Evolutionary conservation across 1,140 invertebrate species (phyloP).

Genomic region (Drosophila tsacasi): DNA sequence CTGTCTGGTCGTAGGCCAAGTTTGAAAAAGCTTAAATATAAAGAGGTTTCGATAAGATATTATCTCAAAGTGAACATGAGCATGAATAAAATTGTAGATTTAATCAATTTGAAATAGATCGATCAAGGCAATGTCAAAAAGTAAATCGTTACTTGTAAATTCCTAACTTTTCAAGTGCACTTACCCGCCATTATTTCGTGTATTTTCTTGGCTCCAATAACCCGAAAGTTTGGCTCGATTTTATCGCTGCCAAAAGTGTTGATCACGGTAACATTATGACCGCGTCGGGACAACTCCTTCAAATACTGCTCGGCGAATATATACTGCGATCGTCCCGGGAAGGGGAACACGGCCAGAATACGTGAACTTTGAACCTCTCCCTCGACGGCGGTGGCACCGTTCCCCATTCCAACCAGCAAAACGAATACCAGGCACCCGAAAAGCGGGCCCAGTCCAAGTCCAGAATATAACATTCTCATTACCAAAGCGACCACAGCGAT

Average conservation of each 20-base stretch:
- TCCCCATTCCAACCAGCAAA: background rate
- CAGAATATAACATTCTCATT: constrained; percentile 11
- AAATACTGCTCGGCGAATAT: constrained; percentile 78
- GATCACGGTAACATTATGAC: constrained; percentile 86
- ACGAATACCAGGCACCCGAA: constrained; percentile 4
- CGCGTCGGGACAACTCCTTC: constrained; percentile 81
- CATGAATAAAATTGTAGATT: background rate
- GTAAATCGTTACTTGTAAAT: background rate
- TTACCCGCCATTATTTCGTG: constrained; percentile 68
- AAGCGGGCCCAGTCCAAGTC: constrained; percentile 3
- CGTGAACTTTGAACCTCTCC: constrained; percentile 41
- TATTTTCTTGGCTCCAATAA: constrained; percentile 78
- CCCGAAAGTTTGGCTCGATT: constrained; percentile 67
- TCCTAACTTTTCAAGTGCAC: background rate
- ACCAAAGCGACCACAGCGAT: constrained; percentile 11
- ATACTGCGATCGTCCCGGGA: constrained; percentile 76
- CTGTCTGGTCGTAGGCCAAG: constrained; percentile 25
- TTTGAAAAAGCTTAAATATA: constrained; percentile 35
- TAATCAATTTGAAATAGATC: background rate
- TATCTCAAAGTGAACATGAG: background rate
- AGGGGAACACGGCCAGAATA: constrained; percentile 76
- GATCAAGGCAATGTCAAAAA: background rate
- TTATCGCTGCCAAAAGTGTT: constrained; percentile 83
- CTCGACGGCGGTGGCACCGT: background rate
- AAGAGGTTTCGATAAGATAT: background rate